Base-by-base conservation (phyloP, 2,888 invertebrate genomes). In the Drosophila meridiana region DNA sequence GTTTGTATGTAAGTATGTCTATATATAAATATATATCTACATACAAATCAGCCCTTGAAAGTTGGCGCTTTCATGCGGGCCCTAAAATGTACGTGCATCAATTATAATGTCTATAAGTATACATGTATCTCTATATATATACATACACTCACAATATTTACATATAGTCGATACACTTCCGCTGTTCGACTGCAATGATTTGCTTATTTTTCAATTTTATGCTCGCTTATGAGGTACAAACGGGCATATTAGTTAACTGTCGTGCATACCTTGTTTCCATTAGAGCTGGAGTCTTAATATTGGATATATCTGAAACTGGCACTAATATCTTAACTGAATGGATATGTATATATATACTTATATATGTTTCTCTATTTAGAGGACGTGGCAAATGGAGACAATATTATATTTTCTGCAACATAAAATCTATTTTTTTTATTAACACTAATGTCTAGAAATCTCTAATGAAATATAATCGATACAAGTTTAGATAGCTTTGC, bases 131-230 rank as follows among this genome's bases (percentile, higher is more conserved):
- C 6, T 6, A 36, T 20, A 2, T 34, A 7, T 32, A 20, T 52
- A 52, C 36, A 9, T n/a, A n/a, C 34, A 34, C 34, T 20, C 13
- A 20, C 20, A 20, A 20, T 52, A 52, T 52, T 34, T 52, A 26
- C n/a, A 52, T 36, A 36, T 36, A 36, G 34, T 36, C 34, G 36
- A 52, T 52, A 36, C 2, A 52, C 52, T 52, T 52, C 52, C 52
- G 52, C 52, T 52, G 26, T 52, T 34, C 26, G 52, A 36, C 26
- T 52, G 52, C 52, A 52, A 34, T 52, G 52, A 52, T 52, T 52
- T 36, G 52, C 52, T 52, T 52, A 52, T 36, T 36, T 52, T 52
- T 36, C 20, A 26, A 52, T 52, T 36, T 13, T 0, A 34, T 52
- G 26, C 34, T 1, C 34, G 52, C 52, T 36, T 11, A 3, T 2